Conservation (phyloP, 2,888 invertebrate genomes). For the Yponomeuta plumbellus region DNA sequence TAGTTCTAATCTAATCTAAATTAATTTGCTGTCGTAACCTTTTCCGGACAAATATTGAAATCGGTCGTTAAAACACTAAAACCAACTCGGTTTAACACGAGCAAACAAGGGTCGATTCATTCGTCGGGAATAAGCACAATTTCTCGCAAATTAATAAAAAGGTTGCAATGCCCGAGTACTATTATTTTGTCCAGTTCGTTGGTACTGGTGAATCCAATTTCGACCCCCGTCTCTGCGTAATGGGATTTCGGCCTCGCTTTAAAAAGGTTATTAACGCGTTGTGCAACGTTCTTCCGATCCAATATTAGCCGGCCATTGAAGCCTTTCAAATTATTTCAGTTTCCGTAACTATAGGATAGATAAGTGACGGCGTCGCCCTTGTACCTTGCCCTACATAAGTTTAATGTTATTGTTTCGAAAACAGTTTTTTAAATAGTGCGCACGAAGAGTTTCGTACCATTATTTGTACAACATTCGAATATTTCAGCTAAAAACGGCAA, state of each 20-base stretch:
- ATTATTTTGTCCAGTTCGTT: slow-evolving; percentile 57
- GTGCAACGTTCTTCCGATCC: slow-evolving; percentile 31
- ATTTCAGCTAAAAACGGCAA: no score
- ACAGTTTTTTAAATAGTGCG: not conserved
- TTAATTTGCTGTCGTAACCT: not conserved
- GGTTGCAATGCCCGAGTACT: slow-evolving; percentile 42
- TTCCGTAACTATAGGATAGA: slow-evolving; percentile 14
- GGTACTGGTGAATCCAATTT: slow-evolving; percentile 58
- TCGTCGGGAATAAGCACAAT: slow-evolving; percentile 24
- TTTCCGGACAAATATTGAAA: not conserved
- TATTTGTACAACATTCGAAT: no score
- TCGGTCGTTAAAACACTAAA: not conserved
- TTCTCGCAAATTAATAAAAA: slow-evolving; percentile 47
- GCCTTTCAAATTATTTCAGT: slow-evolving; percentile 16
- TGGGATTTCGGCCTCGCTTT: slow-evolving; percentile 54
- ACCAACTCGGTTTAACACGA: slow-evolving; percentile 7
- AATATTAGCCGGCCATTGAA: slow-evolving; percentile 32
- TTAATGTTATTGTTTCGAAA: not conserved
- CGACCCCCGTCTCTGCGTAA: slow-evolving; percentile 50
- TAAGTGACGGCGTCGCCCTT: not conserved
- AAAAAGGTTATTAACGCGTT: slow-evolving; percentile 55
- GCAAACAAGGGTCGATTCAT: slow-evolving; percentile 10
- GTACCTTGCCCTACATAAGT: not conserved
- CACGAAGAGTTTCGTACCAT: no score
- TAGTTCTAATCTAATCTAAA: no score